A percentile compares a stretch with the other conserved stretches of the same genome.
phyloP scores from a whole-genome alignment of 2,888 invertebrate genomes.

The Leucania comma region DNA sequence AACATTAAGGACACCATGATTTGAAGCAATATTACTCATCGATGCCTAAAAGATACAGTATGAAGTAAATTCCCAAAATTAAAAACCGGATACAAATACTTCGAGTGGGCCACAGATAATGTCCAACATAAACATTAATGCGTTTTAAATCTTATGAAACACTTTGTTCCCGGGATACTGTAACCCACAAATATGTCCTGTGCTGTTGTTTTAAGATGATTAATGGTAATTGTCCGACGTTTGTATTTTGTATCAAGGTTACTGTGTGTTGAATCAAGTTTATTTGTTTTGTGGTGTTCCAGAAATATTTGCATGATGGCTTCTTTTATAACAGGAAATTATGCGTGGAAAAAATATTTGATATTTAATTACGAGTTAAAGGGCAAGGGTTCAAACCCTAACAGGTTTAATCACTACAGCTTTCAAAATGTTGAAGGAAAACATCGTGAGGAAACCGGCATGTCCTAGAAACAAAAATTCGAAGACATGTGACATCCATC shows the following conservation, averaged over 20 bases:
- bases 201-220: constrained; percentile 72
- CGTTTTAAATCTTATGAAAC: constrained; percentile 66
- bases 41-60: not conserved
- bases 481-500: too few species aligned
- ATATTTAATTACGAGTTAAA: too few species aligned
- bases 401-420: too few species aligned
- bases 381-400: too few species aligned
- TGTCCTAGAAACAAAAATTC: too few species aligned
- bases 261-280: constrained; percentile 32
- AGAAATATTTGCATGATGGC: not conserved
- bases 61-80: constrained; percentile 13
- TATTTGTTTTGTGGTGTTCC: constrained; percentile 20
- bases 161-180: constrained; percentile 60
- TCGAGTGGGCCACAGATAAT: constrained; percentile 39
- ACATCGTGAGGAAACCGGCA: too few species aligned
- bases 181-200: constrained; percentile 54
- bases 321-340: not conserved
- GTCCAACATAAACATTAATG: constrained; percentile 67
- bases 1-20: not conserved
- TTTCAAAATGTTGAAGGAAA: too few species aligned
- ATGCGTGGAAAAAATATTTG: too few species aligned
- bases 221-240: constrained; percentile 68
- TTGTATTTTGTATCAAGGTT: constrained; percentile 42
- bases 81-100: constrained; percentile 47
- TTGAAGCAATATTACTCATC: not conserved